Evolutionary conservation across 2,113 vertebrate species (phyloP), one percentile per base, ranked within the genome.

Genomic region (Sminthopsis crassicaudata): DNA sequence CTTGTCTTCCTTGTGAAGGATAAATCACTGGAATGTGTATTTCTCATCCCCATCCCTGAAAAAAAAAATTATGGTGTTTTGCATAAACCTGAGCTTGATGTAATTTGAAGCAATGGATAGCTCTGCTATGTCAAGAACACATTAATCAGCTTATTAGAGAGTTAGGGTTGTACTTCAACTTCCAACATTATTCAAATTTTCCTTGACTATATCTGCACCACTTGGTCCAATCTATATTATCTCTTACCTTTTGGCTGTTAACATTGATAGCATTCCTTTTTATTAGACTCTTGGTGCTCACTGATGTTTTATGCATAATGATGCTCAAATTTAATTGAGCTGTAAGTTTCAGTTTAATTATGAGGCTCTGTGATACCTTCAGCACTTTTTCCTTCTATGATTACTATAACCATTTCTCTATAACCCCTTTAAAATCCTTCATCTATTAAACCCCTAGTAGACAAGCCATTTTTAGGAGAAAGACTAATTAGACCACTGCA

Each of bases 321-420:
- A 98, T 98, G 97, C 98, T 98, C 97, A 96, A 97, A 98, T 98
- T 98, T 98, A 98, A 98, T 98, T 98, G 98, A 98, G 97, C 98
- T 98, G 96, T 98, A 98, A 98, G 98, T 98, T 98, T 98, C 96
- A 90, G 94, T 98, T 99, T 98, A 99, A 98, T 99, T 98, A 98
- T 98, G 97, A 98, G 97, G 93, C 95, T 98, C 97, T 93, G 8
- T 97, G 95, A 98, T 98, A 98, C 95, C 97, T 99, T 98, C 96
- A 98, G 97, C 97, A 98, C 95, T 98, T 99, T 98, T 98, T 98
- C 19, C 97, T 97, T 98, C 97, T 97, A 96, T 97, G 98, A 98
- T 97, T 98, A 98, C 97, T 97, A 93, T 96, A 98, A 98, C 97
- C 97, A 96, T 96, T 97, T 98, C 95, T 96, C 96, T 97, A 93